A percentile compares a stretch with the other conserved stretches of the same genome.
Evolutionary conservation across 92 coral and sea anemone species (phyloP).

Genomic region (Palythoa grandiflora): DNA sequence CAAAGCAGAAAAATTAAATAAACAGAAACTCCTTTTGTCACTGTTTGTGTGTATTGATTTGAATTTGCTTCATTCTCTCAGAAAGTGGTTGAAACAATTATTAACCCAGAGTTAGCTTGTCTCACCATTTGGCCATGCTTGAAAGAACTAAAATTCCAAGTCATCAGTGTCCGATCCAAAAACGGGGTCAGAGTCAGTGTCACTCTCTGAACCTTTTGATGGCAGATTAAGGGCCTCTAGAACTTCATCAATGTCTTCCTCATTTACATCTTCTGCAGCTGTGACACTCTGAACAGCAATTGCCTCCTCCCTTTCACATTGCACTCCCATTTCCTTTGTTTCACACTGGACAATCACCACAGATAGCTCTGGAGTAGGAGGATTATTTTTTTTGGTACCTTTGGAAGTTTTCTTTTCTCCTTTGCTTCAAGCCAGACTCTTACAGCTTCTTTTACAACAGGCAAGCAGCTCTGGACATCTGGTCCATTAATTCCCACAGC

Average conservation of each 20-base stretch:
- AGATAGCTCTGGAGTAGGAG: constrained; percentile 43
- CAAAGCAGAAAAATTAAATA: background rate
- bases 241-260: too few species aligned
- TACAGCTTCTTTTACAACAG: constrained; percentile 43
- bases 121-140: too few species aligned
- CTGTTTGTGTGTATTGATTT: background rate
- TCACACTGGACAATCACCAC: constrained; percentile 48
- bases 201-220: too few species aligned
- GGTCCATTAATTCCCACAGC: constrained; percentile 56
- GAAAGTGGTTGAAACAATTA: too few species aligned
- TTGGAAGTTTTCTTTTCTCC: constrained; percentile 46
- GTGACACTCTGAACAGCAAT: background rate
- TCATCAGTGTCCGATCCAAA: too few species aligned
- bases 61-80: too few species aligned
- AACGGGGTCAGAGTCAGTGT: too few species aligned
- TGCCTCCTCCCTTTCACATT: constrained; percentile 50
- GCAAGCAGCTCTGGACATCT: constrained; percentile 57
- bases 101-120: too few species aligned
- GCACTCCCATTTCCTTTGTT: constrained; percentile 48
- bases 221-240: too few species aligned
- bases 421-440: constrained; percentile 49
- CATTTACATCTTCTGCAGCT: too few species aligned
- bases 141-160: too few species aligned
- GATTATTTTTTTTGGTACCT: constrained; percentile 41
- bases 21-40: constrained; percentile 11